phyloP scores from a whole-genome alignment of 2,797 vertebrate species.

The Xiphorhynchus erythropygius region DNA sequence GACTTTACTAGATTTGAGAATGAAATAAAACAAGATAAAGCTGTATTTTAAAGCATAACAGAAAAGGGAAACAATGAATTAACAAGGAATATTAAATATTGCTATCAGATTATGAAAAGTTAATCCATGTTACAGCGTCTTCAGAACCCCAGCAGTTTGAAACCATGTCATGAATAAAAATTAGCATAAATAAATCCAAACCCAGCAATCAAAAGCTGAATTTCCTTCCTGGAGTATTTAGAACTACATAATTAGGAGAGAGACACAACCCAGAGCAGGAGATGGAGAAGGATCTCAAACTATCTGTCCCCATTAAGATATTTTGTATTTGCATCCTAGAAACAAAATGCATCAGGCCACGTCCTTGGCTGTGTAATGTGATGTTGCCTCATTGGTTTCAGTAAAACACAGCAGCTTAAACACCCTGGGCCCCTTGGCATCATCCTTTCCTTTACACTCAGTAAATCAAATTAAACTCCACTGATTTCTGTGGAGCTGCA shows the following conservation, averaged over 20 bases:
- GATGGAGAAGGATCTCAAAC: neutral
- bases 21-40: neutral
- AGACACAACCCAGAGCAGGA: neutral
- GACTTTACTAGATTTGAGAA: neutral
- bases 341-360: neutral
- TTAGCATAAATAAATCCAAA: neutral
- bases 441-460: conserved; percentile 2
- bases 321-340: neutral
- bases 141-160: neutral
- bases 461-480: neutral
- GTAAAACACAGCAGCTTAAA: neutral
- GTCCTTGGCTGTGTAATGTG: neutral
- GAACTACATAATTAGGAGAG: neutral
- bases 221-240: neutral
- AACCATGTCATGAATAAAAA: neutral
- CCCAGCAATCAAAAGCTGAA: neutral
- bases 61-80: neutral
- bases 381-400: neutral
- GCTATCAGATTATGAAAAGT: neutral
- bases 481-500: neutral
- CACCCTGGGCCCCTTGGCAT: neutral
- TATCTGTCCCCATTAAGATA: neutral
- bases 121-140: neutral
- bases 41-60: neutral
- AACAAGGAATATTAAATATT: neutral